Evolutionary conservation across 1,140 invertebrate genomes (phyloP).

Genomic region (Pseudachorutes palmiensis): DNA sequence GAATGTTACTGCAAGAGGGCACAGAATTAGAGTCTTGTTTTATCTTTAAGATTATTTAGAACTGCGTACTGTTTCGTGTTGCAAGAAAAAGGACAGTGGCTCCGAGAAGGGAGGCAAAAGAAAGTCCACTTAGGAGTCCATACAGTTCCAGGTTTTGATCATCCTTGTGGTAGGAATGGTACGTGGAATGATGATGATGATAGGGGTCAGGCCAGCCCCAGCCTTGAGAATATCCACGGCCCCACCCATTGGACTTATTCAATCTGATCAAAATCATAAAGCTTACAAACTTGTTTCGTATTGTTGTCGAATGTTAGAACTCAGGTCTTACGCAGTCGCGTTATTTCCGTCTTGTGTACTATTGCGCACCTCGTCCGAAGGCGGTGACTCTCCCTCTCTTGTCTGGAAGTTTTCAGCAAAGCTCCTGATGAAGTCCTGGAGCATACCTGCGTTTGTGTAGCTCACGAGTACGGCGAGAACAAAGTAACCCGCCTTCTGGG

Average conservation of each 20-base stretch:
- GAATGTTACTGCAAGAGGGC: background rate
- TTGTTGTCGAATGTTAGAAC: background rate
- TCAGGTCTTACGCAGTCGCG: background rate
- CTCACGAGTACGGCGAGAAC: background rate
- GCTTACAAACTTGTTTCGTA: conserved; percentile 2
- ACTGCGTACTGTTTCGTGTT: conserved; percentile 27
- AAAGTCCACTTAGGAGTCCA: conserved; percentile 29
- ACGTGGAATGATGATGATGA: background rate
- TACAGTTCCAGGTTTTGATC: conserved; percentile 34
- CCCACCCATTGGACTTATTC: too few species aligned
- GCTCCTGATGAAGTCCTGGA: background rate
- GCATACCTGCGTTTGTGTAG: background rate
- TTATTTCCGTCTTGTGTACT: background rate
- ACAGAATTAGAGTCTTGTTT: background rate
- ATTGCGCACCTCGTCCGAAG: too few species aligned
- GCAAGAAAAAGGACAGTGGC: conserved; percentile 33
- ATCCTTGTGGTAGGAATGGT: conserved; percentile 3
- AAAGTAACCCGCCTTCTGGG: background rate
- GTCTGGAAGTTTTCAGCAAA: background rate
- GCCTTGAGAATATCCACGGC: background rate
- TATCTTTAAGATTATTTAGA: background rate
- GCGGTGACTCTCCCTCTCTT: too few species aligned
- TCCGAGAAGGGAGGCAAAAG: conserved; percentile 33
- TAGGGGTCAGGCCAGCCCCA: background rate
- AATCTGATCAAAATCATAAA: too few species aligned